Evolutionary conservation across 2,888 invertebrate genomes (phyloP), one percentile per base, ranked within the genome.

Genomic region (Macrosoma leucophasiata): DNA sequence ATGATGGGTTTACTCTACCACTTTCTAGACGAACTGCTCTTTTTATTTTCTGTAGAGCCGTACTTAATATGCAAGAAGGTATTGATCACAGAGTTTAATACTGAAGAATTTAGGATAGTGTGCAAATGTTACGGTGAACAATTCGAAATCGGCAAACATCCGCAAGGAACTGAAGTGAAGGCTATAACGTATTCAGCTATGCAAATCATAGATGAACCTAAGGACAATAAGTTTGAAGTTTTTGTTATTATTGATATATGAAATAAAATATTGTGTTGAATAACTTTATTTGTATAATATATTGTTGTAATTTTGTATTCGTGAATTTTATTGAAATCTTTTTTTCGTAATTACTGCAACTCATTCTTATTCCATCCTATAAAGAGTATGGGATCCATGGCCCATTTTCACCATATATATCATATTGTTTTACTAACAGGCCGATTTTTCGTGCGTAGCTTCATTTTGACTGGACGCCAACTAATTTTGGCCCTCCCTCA

Each of bases 181-280:
- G 99, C 99, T 17, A 99, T 99, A 48, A 99, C 99, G 3, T 99
- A 99, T 77, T 98, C 98, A 4, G 96, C 97, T 33, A 98, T 99
- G 98, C 98, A 99, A 84, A 89, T 94, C 46, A 82, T 96, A 48
- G 89, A 91, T 57, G 86, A 88, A 50, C 87, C 89, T 23, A 86
- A 91, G 50, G 87, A 89, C 54, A 88, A 88, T 46, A 87, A 88
- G 57, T 90, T 88, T 76, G 96, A 98, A 87, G 86, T 98, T 25
- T 99, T 94, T 90, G 98, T 98, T 55, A 98, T 99, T 70, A 93
- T 98, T 71, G 98, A 99, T 85, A 98, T 99, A 76, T 98, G 79
- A 66, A 46, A 17, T 17, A 17, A n/a, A n/a, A n/a, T n/a, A n/a
- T n/a, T n/a, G n/a, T n/a, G n/a, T n/a, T n/a, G n/a, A n/a, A n/a